Percentiles rank a stretch among this genome's conserved stretches.
Evolutionary conservation across 2,113 vertebrate genomes (phyloP).

Genomic region (Aplodontia rufa): DNA sequence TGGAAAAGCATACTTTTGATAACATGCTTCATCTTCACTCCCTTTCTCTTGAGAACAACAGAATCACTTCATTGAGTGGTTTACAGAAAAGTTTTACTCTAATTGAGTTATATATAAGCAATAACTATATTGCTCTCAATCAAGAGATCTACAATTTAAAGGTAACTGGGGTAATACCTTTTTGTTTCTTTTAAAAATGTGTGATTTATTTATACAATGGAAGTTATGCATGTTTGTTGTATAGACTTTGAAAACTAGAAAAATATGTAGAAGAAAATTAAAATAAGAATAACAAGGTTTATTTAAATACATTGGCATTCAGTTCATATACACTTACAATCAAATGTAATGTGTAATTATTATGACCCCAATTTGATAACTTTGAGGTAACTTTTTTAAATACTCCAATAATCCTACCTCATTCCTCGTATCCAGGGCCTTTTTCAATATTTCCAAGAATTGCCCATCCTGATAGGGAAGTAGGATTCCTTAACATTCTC

Average conservation of each 20-base stretch:
- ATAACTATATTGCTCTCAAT: slow-evolving; percentile 87
- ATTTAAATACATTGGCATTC: background rate
- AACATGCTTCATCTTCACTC: slow-evolving; percentile 87
- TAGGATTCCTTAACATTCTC: background rate
- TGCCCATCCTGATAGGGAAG: background rate
- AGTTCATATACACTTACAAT: background rate
- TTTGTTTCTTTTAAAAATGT: background rate
- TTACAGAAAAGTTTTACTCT: slow-evolving; percentile 86
- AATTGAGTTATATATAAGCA: slow-evolving; percentile 90
- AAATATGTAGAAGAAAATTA: background rate
- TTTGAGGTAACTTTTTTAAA: background rate
- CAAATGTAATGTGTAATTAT: background rate
- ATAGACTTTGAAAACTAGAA: slow-evolving; percentile 16
- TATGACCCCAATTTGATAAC: background rate
- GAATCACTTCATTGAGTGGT: slow-evolving; percentile 86
- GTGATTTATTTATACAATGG: background rate
- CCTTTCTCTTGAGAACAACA: slow-evolving; percentile 90
- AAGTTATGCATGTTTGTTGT: background rate
- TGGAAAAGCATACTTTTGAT: slow-evolving; percentile 85
- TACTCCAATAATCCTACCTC: background rate
- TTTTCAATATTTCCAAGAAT: background rate
- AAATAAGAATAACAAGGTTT: slow-evolving; percentile 3
- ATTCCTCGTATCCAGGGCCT: background rate
- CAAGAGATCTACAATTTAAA: slow-evolving; percentile 90
- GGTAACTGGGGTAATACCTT: slow-evolving; percentile 69